Conservation (phyloP, 2,888 invertebrate species). For the Corythucha ciliata region DNA sequence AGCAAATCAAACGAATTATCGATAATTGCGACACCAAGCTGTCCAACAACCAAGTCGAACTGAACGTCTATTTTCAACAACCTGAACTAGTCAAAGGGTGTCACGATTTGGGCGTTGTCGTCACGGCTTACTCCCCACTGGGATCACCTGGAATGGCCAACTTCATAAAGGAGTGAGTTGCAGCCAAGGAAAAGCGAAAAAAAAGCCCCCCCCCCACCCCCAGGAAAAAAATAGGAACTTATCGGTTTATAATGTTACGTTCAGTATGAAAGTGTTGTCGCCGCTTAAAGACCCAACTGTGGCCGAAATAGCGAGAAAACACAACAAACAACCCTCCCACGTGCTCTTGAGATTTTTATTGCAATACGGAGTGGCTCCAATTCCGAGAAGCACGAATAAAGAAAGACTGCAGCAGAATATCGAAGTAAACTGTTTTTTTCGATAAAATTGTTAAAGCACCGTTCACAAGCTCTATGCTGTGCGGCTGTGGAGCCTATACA, state of each 20-base stretch:
- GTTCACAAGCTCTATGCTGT: background rate
- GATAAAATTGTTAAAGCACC: background rate
- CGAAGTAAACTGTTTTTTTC: conserved; percentile 42
- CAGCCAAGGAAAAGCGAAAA: background rate
- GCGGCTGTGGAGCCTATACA: background rate
- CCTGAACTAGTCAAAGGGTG: conserved; percentile 53
- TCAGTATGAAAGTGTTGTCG: conserved; percentile 43
- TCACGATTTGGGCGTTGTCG: conserved; percentile 50
- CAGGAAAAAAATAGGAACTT: too few relatives aligned
- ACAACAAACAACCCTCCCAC: conserved; percentile 59
- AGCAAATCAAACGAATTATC: conserved; percentile 56
- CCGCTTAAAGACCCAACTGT: conserved; percentile 53
- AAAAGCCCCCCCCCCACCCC: too few relatives aligned
- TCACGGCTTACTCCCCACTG: conserved; percentile 63
- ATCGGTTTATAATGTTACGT: background rate
- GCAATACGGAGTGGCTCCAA: conserved; percentile 57
- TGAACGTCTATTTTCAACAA: conserved; percentile 70
- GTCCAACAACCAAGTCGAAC: conserved; percentile 60
- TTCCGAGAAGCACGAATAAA: conserved; percentile 68
- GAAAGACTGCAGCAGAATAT: conserved; percentile 60
- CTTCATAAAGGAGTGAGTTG: background rate
- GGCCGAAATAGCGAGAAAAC: conserved; percentile 47
- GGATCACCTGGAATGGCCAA: conserved; percentile 53
- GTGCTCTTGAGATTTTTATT: conserved; percentile 59
- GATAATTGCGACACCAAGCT: conserved; percentile 55